Conservation (phyloP, 2,888 invertebrate genomes). For the Epistrophe eligans region DNA sequence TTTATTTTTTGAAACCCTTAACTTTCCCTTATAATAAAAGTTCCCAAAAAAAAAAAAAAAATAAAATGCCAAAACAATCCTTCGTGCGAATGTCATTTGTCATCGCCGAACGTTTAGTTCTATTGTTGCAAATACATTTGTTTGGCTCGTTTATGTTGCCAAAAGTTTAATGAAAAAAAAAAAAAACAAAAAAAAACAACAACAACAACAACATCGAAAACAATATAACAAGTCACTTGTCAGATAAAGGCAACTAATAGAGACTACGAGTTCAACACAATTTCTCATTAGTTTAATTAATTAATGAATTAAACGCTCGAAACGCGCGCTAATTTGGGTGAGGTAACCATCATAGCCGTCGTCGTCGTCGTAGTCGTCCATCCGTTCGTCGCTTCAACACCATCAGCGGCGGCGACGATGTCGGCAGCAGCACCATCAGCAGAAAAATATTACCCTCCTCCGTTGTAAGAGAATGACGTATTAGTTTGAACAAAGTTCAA, state of each 20-base stretch:
- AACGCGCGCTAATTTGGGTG: conserved; percentile 58
- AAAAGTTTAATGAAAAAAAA: conserved; percentile 39
- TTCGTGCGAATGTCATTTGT: conserved; percentile 64
- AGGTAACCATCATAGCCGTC: conserved; percentile 24
- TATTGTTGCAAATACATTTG: conserved; percentile 72
- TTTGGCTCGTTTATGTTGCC: conserved; percentile 66
- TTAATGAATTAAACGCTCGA: conserved; percentile 72
- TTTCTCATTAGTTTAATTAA: conserved; percentile 76
- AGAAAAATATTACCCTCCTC: background rate
- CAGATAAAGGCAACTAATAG: conserved; percentile 57
- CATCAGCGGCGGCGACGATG: background rate
- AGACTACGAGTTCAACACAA: conserved; percentile 67
- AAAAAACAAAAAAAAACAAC: conserved; percentile 18
- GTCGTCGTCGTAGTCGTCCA: background rate
- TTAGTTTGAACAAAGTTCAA: conserved; percentile 56
- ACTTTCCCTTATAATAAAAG: background rate
- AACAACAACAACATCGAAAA: conserved; percentile 4
- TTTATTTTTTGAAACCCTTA: background rate
- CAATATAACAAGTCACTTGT: conserved; percentile 22
- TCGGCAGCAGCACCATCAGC: background rate
- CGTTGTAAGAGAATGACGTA: conserved; percentile 54
- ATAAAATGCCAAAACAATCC: conserved; percentile 4
- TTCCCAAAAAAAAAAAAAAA: conserved; percentile 9
- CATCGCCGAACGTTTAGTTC: conserved; percentile 56
- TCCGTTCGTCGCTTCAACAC: background rate